phyloP scores from a whole-genome alignment of 2,113 vertebrate genomes.

The Nothobranchius kuhntae region DNA sequence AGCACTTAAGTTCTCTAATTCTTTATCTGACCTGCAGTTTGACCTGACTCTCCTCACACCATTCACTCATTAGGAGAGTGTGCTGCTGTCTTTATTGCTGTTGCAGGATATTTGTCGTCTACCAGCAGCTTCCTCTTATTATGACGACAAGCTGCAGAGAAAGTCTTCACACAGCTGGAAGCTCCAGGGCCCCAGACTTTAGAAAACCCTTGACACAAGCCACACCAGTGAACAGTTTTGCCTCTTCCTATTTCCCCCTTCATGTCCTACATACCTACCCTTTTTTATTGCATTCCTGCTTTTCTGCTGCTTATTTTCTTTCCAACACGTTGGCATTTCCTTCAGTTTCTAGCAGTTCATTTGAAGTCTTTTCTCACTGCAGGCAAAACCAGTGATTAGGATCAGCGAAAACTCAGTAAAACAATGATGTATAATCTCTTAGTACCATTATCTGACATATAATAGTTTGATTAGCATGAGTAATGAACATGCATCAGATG shows the following conservation, averaged over 20 bases:
- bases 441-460: too few relatives aligned
- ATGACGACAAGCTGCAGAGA: slow-evolving; percentile 74
- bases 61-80: too few relatives aligned
- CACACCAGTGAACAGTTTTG: slow-evolving; percentile 58
- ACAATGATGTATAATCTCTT: too few relatives aligned
- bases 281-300: slow-evolving; percentile 13
- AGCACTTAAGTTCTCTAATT: too few relatives aligned
- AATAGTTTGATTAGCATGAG: too few relatives aligned
- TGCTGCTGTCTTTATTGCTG: slow-evolving; percentile 9
- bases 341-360: too few relatives aligned
- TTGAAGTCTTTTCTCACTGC: too few relatives aligned
- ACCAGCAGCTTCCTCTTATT: slow-evolving; percentile 57
- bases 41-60: too few relatives aligned
- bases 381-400: too few relatives aligned
- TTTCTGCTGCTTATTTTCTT: background rate
- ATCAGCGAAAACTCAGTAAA: too few relatives aligned
- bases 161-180: slow-evolving; percentile 70
- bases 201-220: slow-evolving; percentile 61
- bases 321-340: slow-evolving; percentile 24
- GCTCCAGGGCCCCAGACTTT: slow-evolving; percentile 61
- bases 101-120: slow-evolving; percentile 56
- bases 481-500: slow-evolving; percentile 2
- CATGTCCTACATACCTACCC: slow-evolving; percentile 29
- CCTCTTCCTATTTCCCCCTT: slow-evolving; percentile 7
- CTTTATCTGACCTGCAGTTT: too few relatives aligned